Conservation (phyloP, 2,797 vertebrate genomes). For the Chloroceryle inda region DNA sequence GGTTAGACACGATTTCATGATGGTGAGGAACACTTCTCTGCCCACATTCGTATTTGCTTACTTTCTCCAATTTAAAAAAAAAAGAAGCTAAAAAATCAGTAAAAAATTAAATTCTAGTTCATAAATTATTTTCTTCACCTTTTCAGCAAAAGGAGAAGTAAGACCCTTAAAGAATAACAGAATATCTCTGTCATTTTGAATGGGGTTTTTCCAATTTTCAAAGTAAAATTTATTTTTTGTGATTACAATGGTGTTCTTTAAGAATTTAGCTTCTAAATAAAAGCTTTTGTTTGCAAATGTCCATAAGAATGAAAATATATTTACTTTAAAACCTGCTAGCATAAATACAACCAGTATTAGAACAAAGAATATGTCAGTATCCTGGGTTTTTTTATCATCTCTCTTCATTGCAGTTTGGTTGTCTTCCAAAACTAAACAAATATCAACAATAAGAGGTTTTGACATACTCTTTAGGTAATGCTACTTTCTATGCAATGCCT, state of each 20-base stretch:
- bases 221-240: neutral
- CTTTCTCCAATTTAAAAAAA: fast-evolving
- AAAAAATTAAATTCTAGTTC: neutral
- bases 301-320: neutral
- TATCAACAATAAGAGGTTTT: neutral
- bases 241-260: neutral
- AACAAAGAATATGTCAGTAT: neutral
- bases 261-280: neutral
- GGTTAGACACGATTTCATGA: neutral
- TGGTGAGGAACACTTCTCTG: neutral
- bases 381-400: neutral
- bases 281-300: neutral
- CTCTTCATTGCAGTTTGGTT: neutral
- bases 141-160: neutral
- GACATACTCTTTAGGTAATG: neutral
- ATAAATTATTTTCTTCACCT: neutral
- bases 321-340: neutral
- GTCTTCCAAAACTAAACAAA: neutral
- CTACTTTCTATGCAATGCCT: neutral
- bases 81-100: neutral
- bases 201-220: neutral
- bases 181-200: fast-evolving
- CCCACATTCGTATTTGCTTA: neutral
- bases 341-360: neutral
- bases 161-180: neutral